Evolutionary conservation across 2,888 invertebrate genomes (phyloP), one percentile per base, ranked within the genome.

Genomic region (Acanthosepion pharaonis): DNA sequence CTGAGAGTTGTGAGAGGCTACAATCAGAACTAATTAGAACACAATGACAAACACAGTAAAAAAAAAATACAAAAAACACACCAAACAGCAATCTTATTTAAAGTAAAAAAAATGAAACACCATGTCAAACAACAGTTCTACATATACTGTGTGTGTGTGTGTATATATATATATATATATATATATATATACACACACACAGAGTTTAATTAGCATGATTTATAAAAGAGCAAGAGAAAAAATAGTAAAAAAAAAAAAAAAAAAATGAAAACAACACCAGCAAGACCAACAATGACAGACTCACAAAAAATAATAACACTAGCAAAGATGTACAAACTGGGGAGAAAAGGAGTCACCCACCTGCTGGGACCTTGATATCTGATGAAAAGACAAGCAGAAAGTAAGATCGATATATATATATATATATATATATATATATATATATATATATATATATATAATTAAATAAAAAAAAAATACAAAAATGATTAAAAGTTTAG

Each of bases 351-450:
- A 92, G 15, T 51, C 49, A 51, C 49, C 49, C 92, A 51, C 49
- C 92, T 92, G 49, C 49, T 48, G 53, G 49, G 33, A 92, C 49
- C 53, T 51, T 51, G 53, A 51, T 51, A 92, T 51, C 53, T 51
- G 53, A 92, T 28, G 92, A 92, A 92, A 92, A 53, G n/a, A 92
- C 48, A 53, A 92, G 28, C 53, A 92, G 20, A 92, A 9, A 53
- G 11, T 49, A 92, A 53, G 28, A 42, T 42, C 42, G 42, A 42
- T 0, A 55, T 4, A 55, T 18, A 15, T 18, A 55, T 4, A 55
- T 23, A 5, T 28, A 1, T 15, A 92, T 48, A 25, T 20, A 48
- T n/a, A 5, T 28, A 1, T 15, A 92, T 48, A 25, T 20, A 48
- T n/a, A 42, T 2, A 55, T 4, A 55, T 18, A 15, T 18, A 55